These are phyloP conservation scores for Variabilichromis moorii DNA, from an alignment of 2,113 vertebrate species.

Conservation along the genomic window DNA sequence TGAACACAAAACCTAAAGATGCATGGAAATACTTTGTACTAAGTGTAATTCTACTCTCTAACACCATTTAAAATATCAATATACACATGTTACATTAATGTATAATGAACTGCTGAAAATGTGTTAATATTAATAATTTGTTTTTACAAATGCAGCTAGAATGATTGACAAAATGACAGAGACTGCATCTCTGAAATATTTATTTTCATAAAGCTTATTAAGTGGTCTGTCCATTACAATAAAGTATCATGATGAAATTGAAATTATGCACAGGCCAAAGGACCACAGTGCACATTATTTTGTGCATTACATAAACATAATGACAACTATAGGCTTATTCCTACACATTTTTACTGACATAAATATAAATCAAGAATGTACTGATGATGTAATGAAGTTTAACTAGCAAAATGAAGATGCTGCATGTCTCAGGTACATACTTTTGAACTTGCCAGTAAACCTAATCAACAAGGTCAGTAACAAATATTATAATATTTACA, in stretches of 20 bases:
- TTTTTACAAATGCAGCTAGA: neutral
- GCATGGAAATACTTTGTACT: rapidly evolving
- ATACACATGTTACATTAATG: neutral
- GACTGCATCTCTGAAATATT: neutral
- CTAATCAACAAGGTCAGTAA: neutral
- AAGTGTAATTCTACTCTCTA: neutral
- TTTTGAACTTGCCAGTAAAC: neutral
- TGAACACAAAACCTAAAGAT: conserved; percentile 22
- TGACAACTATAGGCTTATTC: neutral
- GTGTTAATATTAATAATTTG: no score
- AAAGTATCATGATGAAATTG: neutral
- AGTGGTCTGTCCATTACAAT: neutral
- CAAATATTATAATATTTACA: neutral
- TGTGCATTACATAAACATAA: neutral
- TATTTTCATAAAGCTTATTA: neutral
- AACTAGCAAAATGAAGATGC: neutral
- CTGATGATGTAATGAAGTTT: neutral
- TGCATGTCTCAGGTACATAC: neutral
- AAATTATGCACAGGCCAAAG: rapidly evolving
- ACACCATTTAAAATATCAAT: rapidly evolving
- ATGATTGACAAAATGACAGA: neutral
- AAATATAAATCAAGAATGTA: neutral
- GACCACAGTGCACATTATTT: neutral
- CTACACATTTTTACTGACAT: neutral
- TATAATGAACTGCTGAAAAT: rapidly evolving